Evolutionary conservation across 2,797 vertebrate genomes (phyloP).

Genomic region (Lepus oiostolus): DNA sequence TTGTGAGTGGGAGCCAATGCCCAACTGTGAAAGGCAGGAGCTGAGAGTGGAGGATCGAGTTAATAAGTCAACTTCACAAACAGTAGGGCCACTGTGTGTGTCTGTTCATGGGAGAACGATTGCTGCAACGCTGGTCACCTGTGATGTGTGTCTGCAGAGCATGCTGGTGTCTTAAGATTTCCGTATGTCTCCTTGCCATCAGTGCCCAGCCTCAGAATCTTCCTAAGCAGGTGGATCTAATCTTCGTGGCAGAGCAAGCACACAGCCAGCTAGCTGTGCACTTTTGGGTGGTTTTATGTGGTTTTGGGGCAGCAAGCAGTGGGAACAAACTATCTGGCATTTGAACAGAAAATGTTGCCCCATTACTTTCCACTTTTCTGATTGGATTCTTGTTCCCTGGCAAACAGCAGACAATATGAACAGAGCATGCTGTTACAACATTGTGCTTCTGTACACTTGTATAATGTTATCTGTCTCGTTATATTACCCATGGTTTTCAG

Average conservation of each 20-base stretch:
- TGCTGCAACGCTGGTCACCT: conserved; percentile 33
- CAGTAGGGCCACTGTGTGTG: background rate
- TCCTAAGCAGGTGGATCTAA: background rate
- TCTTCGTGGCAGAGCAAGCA: background rate
- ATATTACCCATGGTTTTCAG: background rate
- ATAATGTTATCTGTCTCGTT: background rate
- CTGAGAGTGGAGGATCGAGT: background rate
- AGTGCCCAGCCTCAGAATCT: background rate
- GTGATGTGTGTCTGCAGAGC: background rate
- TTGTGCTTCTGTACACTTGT: background rate
- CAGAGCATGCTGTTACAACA: background rate
- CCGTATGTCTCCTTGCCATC: background rate
- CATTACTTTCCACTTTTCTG: conserved; percentile 8
- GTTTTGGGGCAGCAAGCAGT: background rate
- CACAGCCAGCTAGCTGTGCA: background rate
- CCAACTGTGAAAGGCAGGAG: background rate
- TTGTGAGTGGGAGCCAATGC: background rate
- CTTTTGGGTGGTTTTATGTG: background rate
- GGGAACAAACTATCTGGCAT: background rate
- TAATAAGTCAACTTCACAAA: too few species aligned
- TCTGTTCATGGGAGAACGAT: conserved; percentile 13
- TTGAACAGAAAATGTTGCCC: background rate
- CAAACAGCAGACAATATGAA: conserved; percentile 1
- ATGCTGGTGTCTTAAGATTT: background rate
- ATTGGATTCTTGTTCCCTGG: background rate